Percentiles rank a stretch among this genome's conserved stretches.
phyloP scores from a whole-genome alignment of 2,113 vertebrate genomes.

The Prietella phreatophila region DNA sequence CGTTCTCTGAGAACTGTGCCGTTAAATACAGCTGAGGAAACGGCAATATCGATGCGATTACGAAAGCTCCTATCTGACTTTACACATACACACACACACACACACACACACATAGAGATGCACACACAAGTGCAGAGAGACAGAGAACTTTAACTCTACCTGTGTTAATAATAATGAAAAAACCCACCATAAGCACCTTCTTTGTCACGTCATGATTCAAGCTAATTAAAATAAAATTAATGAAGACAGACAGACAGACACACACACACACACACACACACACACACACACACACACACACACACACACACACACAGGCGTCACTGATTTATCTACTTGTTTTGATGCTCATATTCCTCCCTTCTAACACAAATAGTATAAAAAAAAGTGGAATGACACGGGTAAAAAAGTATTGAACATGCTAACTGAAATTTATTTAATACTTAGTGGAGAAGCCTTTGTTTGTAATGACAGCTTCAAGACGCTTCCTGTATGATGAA shows the following conservation, averaged over 20 bases:
- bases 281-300: too few relatives aligned
- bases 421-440: too few relatives aligned
- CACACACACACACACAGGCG: not conserved
- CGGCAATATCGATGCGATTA: not conserved
- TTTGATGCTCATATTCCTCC: not conserved
- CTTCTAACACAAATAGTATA: not conserved
- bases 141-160: not conserved
- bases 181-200: not conserved
- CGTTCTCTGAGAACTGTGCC: not conserved
- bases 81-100: not conserved
- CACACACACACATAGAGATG: not conserved
- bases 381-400: too few relatives aligned
- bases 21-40: constrained; percentile 27
- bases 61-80: not conserved
- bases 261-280: not conserved
- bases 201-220: not conserved
- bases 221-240: not conserved
- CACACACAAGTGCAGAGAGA: not conserved
- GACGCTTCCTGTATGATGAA: too few relatives aligned
- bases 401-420: too few relatives aligned
- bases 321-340: not conserved
- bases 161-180: not conserved
- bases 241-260: not conserved
- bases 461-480: too few relatives aligned
- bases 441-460: too few relatives aligned